Percentiles rank a stretch among this genome's conserved stretches.
These are phyloP conservation scores for Lucinisca nassula DNA, from an alignment of 2,888 invertebrate species.

Conservation along the genomic window DNA sequence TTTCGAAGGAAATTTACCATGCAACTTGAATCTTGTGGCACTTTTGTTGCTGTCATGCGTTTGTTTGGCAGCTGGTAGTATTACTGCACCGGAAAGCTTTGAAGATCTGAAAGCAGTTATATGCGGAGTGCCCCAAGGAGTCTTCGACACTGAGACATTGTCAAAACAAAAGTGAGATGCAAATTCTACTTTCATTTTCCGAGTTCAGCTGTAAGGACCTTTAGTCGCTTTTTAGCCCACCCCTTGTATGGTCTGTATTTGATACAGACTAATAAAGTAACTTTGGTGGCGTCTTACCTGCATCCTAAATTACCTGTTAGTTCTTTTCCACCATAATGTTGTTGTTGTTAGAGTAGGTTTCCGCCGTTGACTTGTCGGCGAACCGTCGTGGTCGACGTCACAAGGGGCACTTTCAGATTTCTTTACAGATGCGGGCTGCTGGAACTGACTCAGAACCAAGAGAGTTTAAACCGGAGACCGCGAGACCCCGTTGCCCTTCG, in stretches of 20 bases:
- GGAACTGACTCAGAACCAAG: no score
- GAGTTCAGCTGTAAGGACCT: neutral
- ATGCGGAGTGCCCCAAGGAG: neutral
- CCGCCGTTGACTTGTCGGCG: no score
- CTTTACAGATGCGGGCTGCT: no score
- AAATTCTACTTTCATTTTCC: slow-evolving; percentile 4
- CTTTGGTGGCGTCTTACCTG: no score
- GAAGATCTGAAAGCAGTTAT: neutral
- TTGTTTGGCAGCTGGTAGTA: neutral
- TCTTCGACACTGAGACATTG: neutral
- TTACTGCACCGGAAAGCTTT: neutral
- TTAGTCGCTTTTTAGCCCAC: neutral
- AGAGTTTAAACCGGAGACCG: no score
- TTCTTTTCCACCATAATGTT: neutral
- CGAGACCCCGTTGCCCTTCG: no score
- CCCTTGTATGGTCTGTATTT: no score
- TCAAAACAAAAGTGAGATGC: neutral
- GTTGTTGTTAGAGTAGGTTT: no score
- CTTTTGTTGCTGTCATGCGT: neutral
- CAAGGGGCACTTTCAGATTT: no score
- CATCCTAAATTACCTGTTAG: no score
- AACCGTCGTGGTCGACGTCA: no score
- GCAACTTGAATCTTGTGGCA: neutral
- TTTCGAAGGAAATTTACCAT: neutral
- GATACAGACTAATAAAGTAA: no score